A percentile compares a stretch with the other conserved stretches of the same genome.
These are phyloP conservation scores for Drosophila paulistorum DNA, from an alignment of 1,140 invertebrate species.

Conservation along the genomic window DNA sequence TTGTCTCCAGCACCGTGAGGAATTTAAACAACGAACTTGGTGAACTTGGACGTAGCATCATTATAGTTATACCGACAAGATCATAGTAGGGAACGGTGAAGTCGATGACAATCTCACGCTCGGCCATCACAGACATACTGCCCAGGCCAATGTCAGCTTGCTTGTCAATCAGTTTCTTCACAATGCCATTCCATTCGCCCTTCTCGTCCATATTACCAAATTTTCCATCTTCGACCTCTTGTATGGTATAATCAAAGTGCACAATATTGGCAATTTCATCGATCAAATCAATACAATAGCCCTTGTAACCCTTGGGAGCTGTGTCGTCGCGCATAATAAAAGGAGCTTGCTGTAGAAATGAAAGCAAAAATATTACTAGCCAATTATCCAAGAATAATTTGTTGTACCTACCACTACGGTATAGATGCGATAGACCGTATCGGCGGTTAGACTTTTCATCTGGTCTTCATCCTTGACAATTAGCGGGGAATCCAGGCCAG, in stretches of 20 bases:
- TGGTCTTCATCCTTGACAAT: constrained; percentile 86
- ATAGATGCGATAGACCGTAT: constrained; percentile 91
- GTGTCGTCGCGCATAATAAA: constrained; percentile 91
- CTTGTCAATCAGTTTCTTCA: constrained; percentile 95
- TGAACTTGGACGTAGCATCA: constrained; percentile 85
- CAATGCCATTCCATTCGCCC: constrained; percentile 95
- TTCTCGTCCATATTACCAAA: constrained; percentile 94
- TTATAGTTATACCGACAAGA: constrained; percentile 95
- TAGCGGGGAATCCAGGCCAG: constrained; percentile 86
- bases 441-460: constrained; percentile 90
- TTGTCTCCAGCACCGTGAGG: constrained; percentile 96
- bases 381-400: constrained; percentile 59
- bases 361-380: constrained; percentile 6
- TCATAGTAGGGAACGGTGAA: constrained; percentile 98
- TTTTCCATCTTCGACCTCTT: constrained; percentile 89
- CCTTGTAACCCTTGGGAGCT: constrained; percentile 88
- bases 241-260: constrained; percentile 95
- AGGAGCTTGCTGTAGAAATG: constrained; percentile 88
- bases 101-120: constrained; percentile 96
- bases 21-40: constrained; percentile 98
- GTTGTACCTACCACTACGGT: constrained; percentile 87
- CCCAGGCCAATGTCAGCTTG: constrained; percentile 95
- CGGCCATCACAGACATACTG: constrained; percentile 96
- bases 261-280: constrained; percentile 92
- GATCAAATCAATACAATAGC: constrained; percentile 97